These are phyloP conservation scores for Anarrhichthys ocellatus DNA, from an alignment of 2,113 vertebrate genomes.

Conservation along the genomic window DNA sequence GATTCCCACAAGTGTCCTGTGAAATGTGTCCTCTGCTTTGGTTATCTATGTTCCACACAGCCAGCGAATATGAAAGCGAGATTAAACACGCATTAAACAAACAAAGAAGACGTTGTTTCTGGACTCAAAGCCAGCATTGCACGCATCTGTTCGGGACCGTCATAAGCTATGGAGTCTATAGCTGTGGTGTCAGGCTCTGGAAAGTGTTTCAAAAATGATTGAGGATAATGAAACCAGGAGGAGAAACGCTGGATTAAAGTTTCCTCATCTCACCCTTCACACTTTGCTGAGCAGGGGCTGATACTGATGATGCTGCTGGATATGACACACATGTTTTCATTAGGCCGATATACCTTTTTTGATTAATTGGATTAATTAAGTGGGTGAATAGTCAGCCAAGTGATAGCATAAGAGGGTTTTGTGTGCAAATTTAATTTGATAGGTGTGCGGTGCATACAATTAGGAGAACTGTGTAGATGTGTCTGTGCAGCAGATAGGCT, in stretches of 20 bases:
- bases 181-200: neutral
- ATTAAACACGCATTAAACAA: conserved; percentile 31
- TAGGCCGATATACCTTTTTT: conserved; percentile 54
- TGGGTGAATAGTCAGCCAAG: conserved; percentile 53
- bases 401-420: conserved; percentile 43
- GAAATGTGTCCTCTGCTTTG: neutral
- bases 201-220: conserved; percentile 31
- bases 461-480: conserved; percentile 30
- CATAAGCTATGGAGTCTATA: neutral
- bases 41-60: conserved; percentile 29
- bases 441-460: conserved; percentile 41
- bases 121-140: conserved; percentile 4
- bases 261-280: conserved; percentile 63
- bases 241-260: conserved; percentile 41
- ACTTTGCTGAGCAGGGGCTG: conserved; percentile 52
- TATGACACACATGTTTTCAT: conserved; percentile 63
- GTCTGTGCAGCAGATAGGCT: conserved; percentile 23
- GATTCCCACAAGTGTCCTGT: conserved; percentile 9
- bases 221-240: conserved; percentile 49
- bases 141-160: neutral
- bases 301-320: conserved; percentile 62
- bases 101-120: conserved; percentile 19
- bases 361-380: conserved; percentile 75
- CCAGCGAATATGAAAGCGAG: conserved; percentile 4
- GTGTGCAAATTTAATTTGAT: conserved; percentile 57